phyloP scores from a whole-genome alignment of 2,113 vertebrate genomes.

The Nematolebias whitei region DNA sequence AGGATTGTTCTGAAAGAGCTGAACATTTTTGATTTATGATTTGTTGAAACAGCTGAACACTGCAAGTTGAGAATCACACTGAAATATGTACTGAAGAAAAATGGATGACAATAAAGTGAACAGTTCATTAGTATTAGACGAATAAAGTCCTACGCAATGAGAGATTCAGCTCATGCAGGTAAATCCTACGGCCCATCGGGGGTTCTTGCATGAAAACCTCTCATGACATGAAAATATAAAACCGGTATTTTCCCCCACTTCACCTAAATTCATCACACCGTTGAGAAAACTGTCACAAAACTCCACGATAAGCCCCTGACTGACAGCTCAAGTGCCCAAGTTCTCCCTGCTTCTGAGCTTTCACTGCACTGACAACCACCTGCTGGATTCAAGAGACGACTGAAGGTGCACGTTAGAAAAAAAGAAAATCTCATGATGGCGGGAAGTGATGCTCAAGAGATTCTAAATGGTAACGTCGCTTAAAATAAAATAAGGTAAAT shows the following conservation, averaged over 20 bases:
- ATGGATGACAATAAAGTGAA: too few species aligned
- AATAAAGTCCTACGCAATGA: not conserved
- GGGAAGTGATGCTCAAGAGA: not conserved
- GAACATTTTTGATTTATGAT: too few species aligned
- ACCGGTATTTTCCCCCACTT: not conserved
- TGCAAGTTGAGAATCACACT: too few species aligned
- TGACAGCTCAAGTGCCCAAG: slow-evolving; percentile 28
- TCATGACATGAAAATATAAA: not conserved
- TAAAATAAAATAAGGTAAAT: not conserved
- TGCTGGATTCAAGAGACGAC: slow-evolving; percentile 28
- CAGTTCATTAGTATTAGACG: too few species aligned
- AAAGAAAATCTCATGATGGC: slow-evolving; percentile 4
- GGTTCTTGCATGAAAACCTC: not conserved
- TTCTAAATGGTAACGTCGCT: slow-evolving; percentile 3
- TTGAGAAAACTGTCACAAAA: slow-evolving; percentile 1
- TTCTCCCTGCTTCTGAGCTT: slow-evolving; percentile 5
- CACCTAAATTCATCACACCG: not conserved
- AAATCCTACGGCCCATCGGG: not conserved
- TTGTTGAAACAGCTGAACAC: too few species aligned
- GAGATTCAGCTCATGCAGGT: not conserved
- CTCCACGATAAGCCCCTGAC: slow-evolving; percentile 10
- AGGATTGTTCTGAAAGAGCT: too few species aligned
- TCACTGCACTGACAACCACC: slow-evolving; percentile 18
- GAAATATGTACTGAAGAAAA: too few species aligned
- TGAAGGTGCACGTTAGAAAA: not conserved